These are phyloP conservation scores for cattle (Bos taurus) DNA, from an alignment of 2,113 vertebrate genomes.

Conservation along the genomic window ARS-UCD2.0 NC_037328.1:13112001-13112500, in stretches of 20 bases:
- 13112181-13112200: background rate
- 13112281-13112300: background rate
- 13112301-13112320: background rate
- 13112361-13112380: background rate
- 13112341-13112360: background rate
- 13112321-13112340: background rate
- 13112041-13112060: background rate
- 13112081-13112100: background rate
- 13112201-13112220: background rate
- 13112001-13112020: background rate
- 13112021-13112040: background rate
- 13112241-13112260: fast-evolving
- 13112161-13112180: background rate
- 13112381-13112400: background rate
- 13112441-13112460: background rate
- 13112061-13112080: background rate
- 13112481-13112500: background rate
- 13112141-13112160: background rate
- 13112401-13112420: background rate
- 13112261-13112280: fast-evolving
- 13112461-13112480: background rate
- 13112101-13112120: background rate
- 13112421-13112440: background rate
- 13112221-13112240: background rate
- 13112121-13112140: background rate